Base-by-base conservation (phyloP, 64 coral and sea anemone genomes). In the Montipora sp. region DNA sequence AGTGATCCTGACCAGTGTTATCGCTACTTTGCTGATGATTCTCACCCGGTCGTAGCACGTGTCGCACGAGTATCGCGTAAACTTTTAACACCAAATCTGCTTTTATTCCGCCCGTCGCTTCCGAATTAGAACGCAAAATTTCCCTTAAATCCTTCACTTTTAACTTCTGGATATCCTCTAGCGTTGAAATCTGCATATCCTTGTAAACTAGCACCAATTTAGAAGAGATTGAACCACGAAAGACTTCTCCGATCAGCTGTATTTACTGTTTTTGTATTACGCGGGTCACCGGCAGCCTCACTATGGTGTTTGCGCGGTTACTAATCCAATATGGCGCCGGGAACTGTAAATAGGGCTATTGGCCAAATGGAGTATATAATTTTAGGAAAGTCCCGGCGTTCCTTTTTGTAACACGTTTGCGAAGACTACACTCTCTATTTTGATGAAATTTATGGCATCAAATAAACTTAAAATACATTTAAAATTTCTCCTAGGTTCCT, bases 281-380 rank as follows among this genome's bases (percentile, higher is more conserved):
- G 9, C 70, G 70, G 23, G 70, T 73, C 70, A 73, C 70, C 20
- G 70, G 70, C 70, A 36, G 82, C 82, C 63, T 85, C 63, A 19
- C 18, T 85, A 71, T 85, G 46, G 8, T 85, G 82, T 85, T 50
- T 72, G 61, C 16, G 61, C 46, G 82, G 82, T 85, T 85, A 85
- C 82, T 12, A 85, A 50, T 85, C 82, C 82, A 85, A 85, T 85
- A 85, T 85, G 82, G 82, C 63, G 82, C 82, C 63, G 82, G 65
- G 82, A 85, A 85, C 82, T 85, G 46, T 70, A 85, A 85, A 85
- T 21, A 85, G 82, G 82, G 55, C 57, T 82, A 82, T 82, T 82
- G 9, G 16, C 59, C 59, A 63, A 14, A 63, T 63, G 9, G 10
- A 16, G 16, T 63, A 3, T 9, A 63, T 9, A 63, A 63, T 12